phyloP scores from a whole-genome alignment of 2,888 invertebrate genomes.

The Steinernema carpocapsae region DNA sequence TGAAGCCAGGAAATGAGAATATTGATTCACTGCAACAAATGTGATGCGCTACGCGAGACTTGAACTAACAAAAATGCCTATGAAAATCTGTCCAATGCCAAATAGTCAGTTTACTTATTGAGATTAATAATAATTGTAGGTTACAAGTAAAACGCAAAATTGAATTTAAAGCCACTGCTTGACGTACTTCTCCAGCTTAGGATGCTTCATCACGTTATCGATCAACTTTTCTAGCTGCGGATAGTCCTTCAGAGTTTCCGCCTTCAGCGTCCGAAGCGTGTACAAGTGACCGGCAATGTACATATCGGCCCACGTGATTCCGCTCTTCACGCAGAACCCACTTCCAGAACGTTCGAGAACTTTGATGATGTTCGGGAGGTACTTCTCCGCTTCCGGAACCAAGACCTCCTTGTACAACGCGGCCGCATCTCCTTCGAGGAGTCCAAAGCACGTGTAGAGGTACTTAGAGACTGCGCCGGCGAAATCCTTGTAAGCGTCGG shows the following conservation, averaged over 20 bases:
- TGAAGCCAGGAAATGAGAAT: too few species aligned
- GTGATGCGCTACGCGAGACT: too few species aligned
- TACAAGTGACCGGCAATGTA: not conserved
- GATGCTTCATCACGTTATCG: slow-evolving; percentile 56
- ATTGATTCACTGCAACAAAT: too few species aligned
- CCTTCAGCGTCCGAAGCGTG: not conserved
- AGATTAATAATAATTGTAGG: too few species aligned
- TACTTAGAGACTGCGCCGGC: not conserved
- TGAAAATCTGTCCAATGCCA: too few species aligned
- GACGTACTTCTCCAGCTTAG: slow-evolving; percentile 57
- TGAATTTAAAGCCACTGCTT: slow-evolving; percentile 45
- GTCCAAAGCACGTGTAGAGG: not conserved
- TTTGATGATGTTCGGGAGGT: not conserved
- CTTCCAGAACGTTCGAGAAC: not conserved
- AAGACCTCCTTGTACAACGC: not conserved
- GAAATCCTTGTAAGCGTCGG: slow-evolving; percentile 1
- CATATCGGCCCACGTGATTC: not conserved
- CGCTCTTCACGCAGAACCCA: slow-evolving; percentile 3
- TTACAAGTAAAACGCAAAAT: too few species aligned
- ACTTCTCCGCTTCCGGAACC: not conserved
- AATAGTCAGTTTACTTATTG: too few species aligned
- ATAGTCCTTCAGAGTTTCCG: slow-evolving; percentile 51
- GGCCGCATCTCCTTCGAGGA: not conserved
- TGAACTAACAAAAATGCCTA: too few species aligned
- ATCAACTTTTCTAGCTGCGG: slow-evolving; percentile 47